These are phyloP conservation scores for Ctenopoma kingsleyae DNA, from an alignment of 2,797 vertebrate species.

Conservation along the genomic window DNA sequence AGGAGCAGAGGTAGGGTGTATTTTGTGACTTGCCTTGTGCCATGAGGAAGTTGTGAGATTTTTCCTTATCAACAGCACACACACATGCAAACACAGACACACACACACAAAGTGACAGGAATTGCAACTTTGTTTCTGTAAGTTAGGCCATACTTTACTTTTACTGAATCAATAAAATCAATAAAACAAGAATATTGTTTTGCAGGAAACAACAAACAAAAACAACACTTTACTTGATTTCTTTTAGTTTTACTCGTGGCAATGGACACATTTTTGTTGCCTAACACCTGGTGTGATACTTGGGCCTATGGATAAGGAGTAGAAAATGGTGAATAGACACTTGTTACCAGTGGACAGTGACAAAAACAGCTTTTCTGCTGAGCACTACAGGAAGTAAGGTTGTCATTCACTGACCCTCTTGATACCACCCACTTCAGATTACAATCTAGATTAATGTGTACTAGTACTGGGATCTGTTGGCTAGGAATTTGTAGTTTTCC, in stretches of 20 bases:
- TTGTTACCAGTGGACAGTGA: slow-evolving; percentile 61
- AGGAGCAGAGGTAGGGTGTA: slow-evolving; percentile 32
- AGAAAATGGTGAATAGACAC: slow-evolving; percentile 68
- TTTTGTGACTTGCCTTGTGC: slow-evolving; percentile 33
- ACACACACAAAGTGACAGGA: not conserved
- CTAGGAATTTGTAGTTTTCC: slow-evolving; percentile 57
- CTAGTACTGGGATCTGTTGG: slow-evolving; percentile 22
- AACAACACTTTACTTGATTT: not conserved
- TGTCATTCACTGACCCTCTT: slow-evolving; percentile 34
- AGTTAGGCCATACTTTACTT: not conserved
- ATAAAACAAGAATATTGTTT: not conserved
- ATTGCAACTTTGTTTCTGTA: not conserved
- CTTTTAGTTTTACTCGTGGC: slow-evolving; percentile 20
- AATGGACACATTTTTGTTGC: slow-evolving; percentile 18
- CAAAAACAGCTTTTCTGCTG: slow-evolving; percentile 72
- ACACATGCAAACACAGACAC: not conserved
- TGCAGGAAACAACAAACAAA: not conserved
- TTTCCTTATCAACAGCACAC: slow-evolving; percentile 18
- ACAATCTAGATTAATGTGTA: slow-evolving; percentile 45
- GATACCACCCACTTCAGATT: slow-evolving; percentile 51
- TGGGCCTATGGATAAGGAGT: not conserved
- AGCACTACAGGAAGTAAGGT: slow-evolving; percentile 67
- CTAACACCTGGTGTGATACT: slow-evolving; percentile 14
- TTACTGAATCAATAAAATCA: too few species aligned
- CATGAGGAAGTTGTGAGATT: slow-evolving; percentile 65